Percentiles rank a stretch among this genome's conserved stretches.
phyloP scores from a whole-genome alignment of 2,888 invertebrate species.

The Tipula unca region DNA sequence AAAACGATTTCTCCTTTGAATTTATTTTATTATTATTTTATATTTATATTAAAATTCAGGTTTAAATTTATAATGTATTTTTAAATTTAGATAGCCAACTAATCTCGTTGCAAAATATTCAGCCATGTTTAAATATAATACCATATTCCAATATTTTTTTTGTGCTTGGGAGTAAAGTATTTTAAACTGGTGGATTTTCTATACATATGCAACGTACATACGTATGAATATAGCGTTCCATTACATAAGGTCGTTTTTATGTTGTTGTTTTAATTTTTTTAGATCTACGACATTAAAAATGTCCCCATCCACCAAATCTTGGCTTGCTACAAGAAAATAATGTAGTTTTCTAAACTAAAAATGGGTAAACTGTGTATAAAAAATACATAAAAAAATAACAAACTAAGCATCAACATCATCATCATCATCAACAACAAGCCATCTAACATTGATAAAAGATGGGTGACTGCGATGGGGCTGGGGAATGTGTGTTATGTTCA shows the following conservation, averaged over 20 bases:
- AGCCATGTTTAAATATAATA: no score
- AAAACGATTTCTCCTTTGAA: no score
- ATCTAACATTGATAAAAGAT: not conserved
- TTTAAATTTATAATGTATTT: no score
- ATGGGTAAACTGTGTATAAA: not conserved
- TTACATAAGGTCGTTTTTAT: not conserved
- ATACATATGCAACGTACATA: not conserved
- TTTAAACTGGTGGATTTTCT: not conserved
- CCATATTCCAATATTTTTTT: no score
- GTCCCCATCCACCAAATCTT: not conserved
- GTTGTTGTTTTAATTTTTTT: not conserved
- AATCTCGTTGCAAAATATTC: no score
- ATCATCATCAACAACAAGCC: not conserved
- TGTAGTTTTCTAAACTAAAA: constrained; percentile 8
- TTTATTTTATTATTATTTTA: no score
- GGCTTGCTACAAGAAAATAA: not conserved
- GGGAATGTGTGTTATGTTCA: not conserved
- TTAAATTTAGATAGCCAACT: no score
- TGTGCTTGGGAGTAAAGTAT: not conserved
- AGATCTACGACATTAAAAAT: not conserved
- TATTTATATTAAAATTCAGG: no score
- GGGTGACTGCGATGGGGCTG: not conserved
- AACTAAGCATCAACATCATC: not conserved
- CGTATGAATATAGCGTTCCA: not conserved
- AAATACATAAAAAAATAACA: not conserved